These are phyloP conservation scores for Ptychadena robeensis DNA, from an alignment of 2,797 vertebrate species.

Conservation along the genomic window DNA sequence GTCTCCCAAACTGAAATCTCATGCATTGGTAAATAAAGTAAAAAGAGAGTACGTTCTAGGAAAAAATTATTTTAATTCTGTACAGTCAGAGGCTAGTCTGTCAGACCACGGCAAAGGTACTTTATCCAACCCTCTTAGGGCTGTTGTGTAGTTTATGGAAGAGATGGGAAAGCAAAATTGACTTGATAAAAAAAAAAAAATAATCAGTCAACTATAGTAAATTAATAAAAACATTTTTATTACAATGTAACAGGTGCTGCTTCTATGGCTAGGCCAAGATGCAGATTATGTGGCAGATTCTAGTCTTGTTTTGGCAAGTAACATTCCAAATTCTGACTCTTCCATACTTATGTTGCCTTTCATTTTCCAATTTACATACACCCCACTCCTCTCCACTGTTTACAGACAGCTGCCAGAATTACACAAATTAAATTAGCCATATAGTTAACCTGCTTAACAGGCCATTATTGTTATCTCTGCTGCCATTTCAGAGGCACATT, in stretches of 20 bases:
- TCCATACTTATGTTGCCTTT: constrained; percentile 39
- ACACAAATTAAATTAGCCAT: background rate
- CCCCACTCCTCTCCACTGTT: background rate
- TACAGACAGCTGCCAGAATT: background rate
- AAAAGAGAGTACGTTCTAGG: constrained; percentile 3
- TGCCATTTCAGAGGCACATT: constrained; percentile 53
- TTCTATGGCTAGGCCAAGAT: background rate
- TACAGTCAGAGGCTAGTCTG: constrained; percentile 35
- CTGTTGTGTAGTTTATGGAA: background rate
- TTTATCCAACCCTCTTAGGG: constrained; percentile 38
- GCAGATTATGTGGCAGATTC: constrained; percentile 12
- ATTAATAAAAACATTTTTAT: constrained; percentile 16
- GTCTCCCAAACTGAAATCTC: background rate
- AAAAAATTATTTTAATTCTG: constrained; percentile 41
- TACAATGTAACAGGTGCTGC: background rate
- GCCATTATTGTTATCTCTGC: background rate
- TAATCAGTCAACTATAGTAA: constrained; percentile 5
- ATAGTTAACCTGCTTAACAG: background rate
- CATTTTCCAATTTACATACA: constrained; percentile 21
- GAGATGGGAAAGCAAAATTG: background rate
- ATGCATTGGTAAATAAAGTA: background rate
- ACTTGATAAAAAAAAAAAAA: background rate
- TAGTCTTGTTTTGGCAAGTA: constrained; percentile 46
- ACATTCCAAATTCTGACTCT: constrained; percentile 3
- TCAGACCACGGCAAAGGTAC: constrained; percentile 33